Evolutionary conservation across 2,888 invertebrate species (phyloP), one percentile per base, ranked within the genome.

Genomic region (Meloe dianella): DNA sequence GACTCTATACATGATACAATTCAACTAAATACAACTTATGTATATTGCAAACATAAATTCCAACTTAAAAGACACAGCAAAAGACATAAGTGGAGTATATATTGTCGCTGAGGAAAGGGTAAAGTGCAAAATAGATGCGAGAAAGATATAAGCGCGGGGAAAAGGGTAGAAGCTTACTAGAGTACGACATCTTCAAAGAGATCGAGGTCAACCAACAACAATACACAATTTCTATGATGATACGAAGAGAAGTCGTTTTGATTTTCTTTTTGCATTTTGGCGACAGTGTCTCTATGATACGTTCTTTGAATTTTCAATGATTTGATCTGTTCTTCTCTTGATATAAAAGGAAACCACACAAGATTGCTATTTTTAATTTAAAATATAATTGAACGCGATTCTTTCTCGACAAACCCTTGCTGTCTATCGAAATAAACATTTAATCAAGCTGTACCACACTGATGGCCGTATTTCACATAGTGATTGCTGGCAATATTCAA

Each of bases 11-110:
- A 22, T 27, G 59, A 68, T 67, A 74, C 74, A 68, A 73, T 76
- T 73, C 72, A 72, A 76, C 75, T 79, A 80, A 80, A 78, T 77
- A 76, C 75, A 75, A 79, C 77, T 78, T 80, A 80, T 79, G 78
- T 78, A 79, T 79, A 79, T 80, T 79, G 77, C 76, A 68, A 27
- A 74, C 76, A 79, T 80, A 80, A 80, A 80, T 80, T 80, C 73
- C 68, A 68, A 72, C 72, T 67, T 71, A 74, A 74, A 72, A 76
- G 75, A 71, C 71, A 65, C 67, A 74, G 73, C 71, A 71, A 73
- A 74, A 73, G 75, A 76, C 75, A 77, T 76, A 73, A 72, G 70
- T 74, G 67, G 61, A 66, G 69, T 65, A 69, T 64, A 61, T 58
- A 27, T 54, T 54, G 27, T 14, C 7, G 27, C 7, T 6, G 7